Evolutionary conservation across 2,797 vertebrate genomes (phyloP).

Genomic region (Streptopelia turtur): DNA sequence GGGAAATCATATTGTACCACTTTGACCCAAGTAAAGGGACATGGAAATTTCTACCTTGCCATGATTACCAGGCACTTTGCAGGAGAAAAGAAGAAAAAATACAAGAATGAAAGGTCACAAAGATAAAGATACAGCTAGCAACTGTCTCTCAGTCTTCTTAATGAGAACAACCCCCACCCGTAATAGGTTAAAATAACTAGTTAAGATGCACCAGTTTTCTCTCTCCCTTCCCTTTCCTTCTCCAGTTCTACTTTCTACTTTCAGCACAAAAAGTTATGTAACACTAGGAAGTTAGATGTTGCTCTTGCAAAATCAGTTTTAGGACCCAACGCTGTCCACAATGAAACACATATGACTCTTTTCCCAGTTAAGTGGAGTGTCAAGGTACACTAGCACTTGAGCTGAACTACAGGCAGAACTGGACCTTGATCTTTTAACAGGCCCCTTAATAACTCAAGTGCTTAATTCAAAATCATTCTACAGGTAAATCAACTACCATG

Average conservation of each 20-base stretch:
- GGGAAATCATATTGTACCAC: neutral
- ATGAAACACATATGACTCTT: neutral
- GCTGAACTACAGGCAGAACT: neutral
- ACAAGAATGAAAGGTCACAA: neutral
- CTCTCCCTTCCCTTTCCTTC: neutral
- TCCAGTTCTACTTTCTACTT: neutral
- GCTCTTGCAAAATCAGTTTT: neutral
- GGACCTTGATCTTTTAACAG: slow-evolving; percentile 1
- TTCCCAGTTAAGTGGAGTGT: neutral
- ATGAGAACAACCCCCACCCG: neutral
- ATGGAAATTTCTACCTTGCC: neutral
- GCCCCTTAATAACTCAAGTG: slow-evolving; percentile 42
- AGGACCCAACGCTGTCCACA: neutral
- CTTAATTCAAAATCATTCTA: slow-evolving; percentile 51
- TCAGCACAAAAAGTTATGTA: neutral
- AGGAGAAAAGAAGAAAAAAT: neutral
- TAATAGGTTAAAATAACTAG: neutral
- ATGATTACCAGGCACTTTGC: neutral
- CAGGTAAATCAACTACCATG: slow-evolving; percentile 48
- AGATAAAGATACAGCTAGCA: neutral
- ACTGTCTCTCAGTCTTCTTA: fast-evolving
- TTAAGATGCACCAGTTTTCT: neutral
- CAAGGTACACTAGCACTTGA: neutral
- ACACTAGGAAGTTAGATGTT: neutral
- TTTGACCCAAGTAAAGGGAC: neutral